Percentiles rank a stretch among this genome's conserved stretches.
phyloP scores from a whole-genome alignment of 1,140 invertebrate species.

The Macrocentrus cingulum region DNA sequence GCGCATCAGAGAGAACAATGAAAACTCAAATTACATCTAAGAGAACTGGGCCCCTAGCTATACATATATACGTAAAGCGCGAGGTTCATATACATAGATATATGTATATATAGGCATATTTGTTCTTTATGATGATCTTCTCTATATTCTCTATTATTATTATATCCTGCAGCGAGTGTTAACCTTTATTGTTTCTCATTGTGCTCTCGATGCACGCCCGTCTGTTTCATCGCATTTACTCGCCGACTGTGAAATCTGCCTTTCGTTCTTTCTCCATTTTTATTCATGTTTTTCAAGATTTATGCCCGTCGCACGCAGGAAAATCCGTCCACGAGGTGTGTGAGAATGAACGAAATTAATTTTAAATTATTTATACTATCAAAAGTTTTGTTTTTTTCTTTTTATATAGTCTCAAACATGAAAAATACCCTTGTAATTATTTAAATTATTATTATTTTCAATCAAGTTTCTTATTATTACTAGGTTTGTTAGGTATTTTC shows the following conservation, averaged over 20 bases:
- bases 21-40: conserved; percentile 12
- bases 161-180: conserved; percentile 14
- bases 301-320: background rate
- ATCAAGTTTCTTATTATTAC: too few relatives aligned
- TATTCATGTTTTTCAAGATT: background rate
- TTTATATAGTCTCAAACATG: too few relatives aligned
- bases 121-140: conserved; percentile 16
- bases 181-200: conserved; percentile 23
- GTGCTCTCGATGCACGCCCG: conserved; percentile 10
- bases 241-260: conserved; percentile 4
- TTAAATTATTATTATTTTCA: too few relatives aligned
- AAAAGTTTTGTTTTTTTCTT: too few relatives aligned
- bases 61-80: conserved; percentile 19
- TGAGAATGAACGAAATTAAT: too few relatives aligned
- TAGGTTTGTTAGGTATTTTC: too few relatives aligned
- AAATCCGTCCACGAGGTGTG: too few relatives aligned
- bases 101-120: background rate
- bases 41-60: conserved; percentile 6
- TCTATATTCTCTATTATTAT: conserved; percentile 15
- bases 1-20: background rate
- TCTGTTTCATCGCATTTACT: background rate
- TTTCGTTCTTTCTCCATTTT: background rate
- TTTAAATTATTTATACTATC: too few relatives aligned
- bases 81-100: conserved; percentile 17
- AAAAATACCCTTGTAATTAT: too few relatives aligned